Evolutionary conservation across 2,888 invertebrate genomes (phyloP), one percentile per base, ranked within the genome.

Genomic region (Villa cingulata): DNA sequence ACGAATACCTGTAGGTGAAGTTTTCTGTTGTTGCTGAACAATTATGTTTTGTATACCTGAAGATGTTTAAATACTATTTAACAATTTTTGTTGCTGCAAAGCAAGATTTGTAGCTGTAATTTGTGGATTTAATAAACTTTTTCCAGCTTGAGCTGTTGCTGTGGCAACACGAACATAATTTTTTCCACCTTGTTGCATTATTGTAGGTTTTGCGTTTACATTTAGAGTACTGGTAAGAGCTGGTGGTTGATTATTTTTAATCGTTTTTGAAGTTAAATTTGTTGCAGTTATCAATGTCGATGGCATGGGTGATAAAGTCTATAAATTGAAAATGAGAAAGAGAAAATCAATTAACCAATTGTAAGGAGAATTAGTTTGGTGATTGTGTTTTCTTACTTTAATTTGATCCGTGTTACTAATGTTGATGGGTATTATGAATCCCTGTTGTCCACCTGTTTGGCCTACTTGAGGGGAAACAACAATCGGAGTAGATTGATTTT

Each of bases 341-440:
- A n/a, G n/a, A n/a, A n/a, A n/a, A n/a, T n/a, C n/a, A n/a, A n/a
- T n/a, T n/a, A n/a, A n/a, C n/a, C n/a, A n/a, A n/a, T n/a, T n/a
- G n/a, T n/a, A n/a, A n/a, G n/a, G n/a, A n/a, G n/a, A n/a, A n/a
- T n/a, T n/a, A n/a, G n/a, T n/a, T n/a, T n/a, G n/a, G n/a, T n/a
- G n/a, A n/a, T n/a, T n/a, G n/a, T n/a, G n/a, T n/a, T 20, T 12
- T n/a, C 19, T 27, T 43, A 54, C 53, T 41, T 56, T 55, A 37
- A 55, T 50, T 17, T 54, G 54, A 14, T 57, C 54, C 2, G 52
- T 52, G 42, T 56, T 55, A 45, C 54, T 54, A 36, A 55, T 52
- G 43, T 56, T 58, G 7, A 62, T 55, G n/a, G 61, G 60, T 46
- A 62, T 59, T 14, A 59, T 56, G 49, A 59, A 59, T 41, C 6